Evolutionary conservation across 1,140 invertebrate species (phyloP), one percentile per base, ranked within the genome.

Genomic region (Alviniconcha marisindica): DNA sequence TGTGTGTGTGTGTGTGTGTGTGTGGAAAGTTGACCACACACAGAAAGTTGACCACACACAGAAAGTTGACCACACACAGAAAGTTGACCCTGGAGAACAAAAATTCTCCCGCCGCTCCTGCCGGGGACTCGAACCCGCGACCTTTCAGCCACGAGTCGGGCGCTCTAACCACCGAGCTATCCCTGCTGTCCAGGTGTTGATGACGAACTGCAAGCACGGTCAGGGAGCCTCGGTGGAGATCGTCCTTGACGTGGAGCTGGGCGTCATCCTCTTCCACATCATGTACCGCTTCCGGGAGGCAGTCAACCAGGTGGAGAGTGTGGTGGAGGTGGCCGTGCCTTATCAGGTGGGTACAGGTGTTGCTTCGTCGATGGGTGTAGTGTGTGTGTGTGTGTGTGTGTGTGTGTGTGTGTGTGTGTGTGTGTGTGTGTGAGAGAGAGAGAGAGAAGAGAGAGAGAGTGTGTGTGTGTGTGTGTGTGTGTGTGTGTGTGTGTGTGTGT

Each of bases 191-290:
- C 78, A 80, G 78, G 78, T 80, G 33, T 21, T 80, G 78, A 38
- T 80, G 40, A 80, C 78, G 7, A 80, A 80, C 56, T 80, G 78
- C 33, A 42, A 80, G 78, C 78, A 80, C 60, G 78, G 78, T 0
- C 31, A 66, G 56, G 78, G 78, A 14, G 51, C 78, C 18, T 80
- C 78, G 0, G 38, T 80, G 56, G 78, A 80, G 78, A 40, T 80
- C 14, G n/a, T 80, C 12, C 54, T 80, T 33, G 78, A 80, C 56
- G 78, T 80, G 60, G 78, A 80, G 0, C 56, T 80, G 60, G 78
- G 78, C n/a, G 78, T 80, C 15, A 31, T 80, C 15, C 38, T 80
- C 15, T 80, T 80, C 78, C 78, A 80, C 33, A 10, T 80, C 4
- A 24, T 60, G 31, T 80, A 80, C 78, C 56, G 60, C 56, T 80